Evolutionary conservation across 2,113 vertebrate species (phyloP), one percentile per base, ranked within the genome.

Genomic region (Gavia stellata): DNA sequence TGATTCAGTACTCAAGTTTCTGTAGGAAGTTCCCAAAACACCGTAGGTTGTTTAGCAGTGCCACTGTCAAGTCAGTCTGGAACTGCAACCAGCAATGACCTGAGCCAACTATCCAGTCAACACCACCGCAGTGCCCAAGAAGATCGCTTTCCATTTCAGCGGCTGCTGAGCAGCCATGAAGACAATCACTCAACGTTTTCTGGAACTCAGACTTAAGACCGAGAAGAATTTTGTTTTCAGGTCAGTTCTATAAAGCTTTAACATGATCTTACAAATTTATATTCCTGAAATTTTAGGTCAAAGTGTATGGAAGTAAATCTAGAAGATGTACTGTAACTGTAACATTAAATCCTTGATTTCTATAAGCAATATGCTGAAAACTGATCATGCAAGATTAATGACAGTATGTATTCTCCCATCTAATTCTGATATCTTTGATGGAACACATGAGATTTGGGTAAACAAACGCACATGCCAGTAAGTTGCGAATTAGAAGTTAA

Each of bases 161-260:
- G 45, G 49, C 68, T 44, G 55, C 80, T 74, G 45, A 61, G 45
- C 58, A 78, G 40, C 36, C 62, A 31, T 0, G 0, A 14, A 26
- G 8, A 34, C 5, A 3, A 17, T 0, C 33, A 7, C 12, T 19
- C 62, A 11, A 12, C 6, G 2, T 1, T 5, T 79, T 21, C 63
- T 59, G 49, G 5, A 44, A 18, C 10, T 53, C 45, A 34, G 4
- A 33, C 7, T 18, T 4, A 17, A 40, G 8, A 21, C 13, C 0
- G 4, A 47, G 12, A 56, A 17, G 11, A 40, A 11, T 17, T 77
- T 2, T 31, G 7, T 21, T 56, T 61, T 47, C 68, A 65, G 17
- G 6, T 33, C 17, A 24, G 6, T 9, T 52, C 74, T 29, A 38
- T 0, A 45, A 28, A 91, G n/a, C 12, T 75, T 86, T 33, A 44